phyloP scores from a whole-genome alignment of 2,797 vertebrate genomes.

The Sebastolobus altivelis region DNA sequence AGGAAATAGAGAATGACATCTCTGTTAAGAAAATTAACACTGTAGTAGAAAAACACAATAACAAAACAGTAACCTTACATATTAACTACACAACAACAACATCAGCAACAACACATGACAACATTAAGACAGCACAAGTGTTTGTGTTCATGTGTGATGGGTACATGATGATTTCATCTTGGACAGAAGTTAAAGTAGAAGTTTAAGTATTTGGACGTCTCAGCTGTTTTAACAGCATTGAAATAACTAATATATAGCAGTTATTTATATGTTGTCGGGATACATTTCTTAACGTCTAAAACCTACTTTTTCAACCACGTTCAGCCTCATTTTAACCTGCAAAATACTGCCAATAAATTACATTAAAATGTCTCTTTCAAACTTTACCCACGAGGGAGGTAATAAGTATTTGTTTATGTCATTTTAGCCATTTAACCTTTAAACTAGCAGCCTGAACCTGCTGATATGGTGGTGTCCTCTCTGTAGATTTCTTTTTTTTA shows the following conservation, averaged over 20 bases:
- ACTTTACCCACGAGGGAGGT: not conserved
- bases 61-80: too few species aligned
- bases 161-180: too few species aligned
- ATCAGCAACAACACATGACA: too few species aligned
- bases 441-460: fast-evolving
- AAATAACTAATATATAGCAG: not conserved
- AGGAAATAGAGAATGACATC: too few species aligned
- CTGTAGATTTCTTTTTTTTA: too few species aligned
- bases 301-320: not conserved
- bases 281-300: not conserved
- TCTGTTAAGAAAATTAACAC: too few species aligned
- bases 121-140: too few species aligned
- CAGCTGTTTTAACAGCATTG: not conserved
- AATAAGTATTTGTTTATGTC: not conserved
- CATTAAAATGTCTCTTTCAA: not conserved
- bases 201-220: not conserved
- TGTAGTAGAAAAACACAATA: too few species aligned
- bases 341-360: not conserved
- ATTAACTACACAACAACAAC: too few species aligned
- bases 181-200: not conserved
- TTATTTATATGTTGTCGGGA: not conserved
- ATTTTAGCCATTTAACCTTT: not conserved
- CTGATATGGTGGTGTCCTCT: not conserved
- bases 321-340: not conserved
- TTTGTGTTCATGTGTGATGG: too few species aligned